Conservation (phyloP, 2,888 invertebrate genomes). For the Drosophila meridionalis region DNA sequence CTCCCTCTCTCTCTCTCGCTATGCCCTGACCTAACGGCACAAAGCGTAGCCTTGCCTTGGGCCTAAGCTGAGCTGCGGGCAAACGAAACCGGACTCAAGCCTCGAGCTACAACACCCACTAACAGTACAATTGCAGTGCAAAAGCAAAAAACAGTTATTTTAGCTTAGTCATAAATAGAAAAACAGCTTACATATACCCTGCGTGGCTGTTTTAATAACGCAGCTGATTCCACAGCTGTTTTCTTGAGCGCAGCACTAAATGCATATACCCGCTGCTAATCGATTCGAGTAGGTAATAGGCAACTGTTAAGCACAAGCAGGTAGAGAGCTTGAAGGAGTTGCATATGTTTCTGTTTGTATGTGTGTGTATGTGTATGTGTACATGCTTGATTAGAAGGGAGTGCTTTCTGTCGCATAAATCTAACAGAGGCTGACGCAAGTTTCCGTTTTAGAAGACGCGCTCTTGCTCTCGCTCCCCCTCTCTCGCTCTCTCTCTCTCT, state of each 20-base stretch:
- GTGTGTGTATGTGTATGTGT: neutral
- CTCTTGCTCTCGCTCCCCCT: neutral
- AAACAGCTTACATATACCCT: neutral
- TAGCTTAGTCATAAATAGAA: neutral
- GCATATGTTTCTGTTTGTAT: neutral
- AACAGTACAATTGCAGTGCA: conserved; percentile 11
- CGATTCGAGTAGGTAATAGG: neutral
- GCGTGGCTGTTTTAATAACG: neutral
- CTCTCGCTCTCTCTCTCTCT: no score
- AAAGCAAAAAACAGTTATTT: conserved; percentile 8
- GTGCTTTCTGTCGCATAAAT: conserved; percentile 31
- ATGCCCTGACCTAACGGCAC: neutral
- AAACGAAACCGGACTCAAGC: conserved; percentile 15
- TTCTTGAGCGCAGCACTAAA: neutral
- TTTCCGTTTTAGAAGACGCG: conserved; percentile 45
- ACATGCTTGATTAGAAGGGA: neutral
- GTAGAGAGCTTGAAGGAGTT: conserved; percentile 9
- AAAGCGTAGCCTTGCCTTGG: neutral
- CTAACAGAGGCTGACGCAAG: conserved; percentile 46
- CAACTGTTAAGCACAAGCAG: conserved; percentile 7
- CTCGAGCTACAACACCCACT: conserved; percentile 14
- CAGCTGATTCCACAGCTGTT: conserved; percentile 10
- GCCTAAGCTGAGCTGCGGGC: conserved; percentile 22
- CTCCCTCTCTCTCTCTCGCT: neutral
- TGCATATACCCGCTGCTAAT: neutral